Percentiles rank a stretch among this genome's conserved stretches.
Evolutionary conservation across 2,113 vertebrate genomes (phyloP).

Genomic region (Chelonoidis abingdonii): DNA sequence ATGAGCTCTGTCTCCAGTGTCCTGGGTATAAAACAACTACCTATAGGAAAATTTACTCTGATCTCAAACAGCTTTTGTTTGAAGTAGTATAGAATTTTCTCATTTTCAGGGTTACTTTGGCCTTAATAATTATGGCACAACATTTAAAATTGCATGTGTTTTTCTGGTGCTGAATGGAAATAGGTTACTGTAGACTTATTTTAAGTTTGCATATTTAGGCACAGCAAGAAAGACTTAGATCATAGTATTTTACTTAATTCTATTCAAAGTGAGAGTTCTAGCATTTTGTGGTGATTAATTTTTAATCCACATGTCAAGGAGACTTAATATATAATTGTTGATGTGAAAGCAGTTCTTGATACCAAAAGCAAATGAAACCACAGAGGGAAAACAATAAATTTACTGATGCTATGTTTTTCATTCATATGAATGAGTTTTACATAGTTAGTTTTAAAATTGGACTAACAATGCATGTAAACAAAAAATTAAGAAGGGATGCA

Average conservation of each 20-base stretch:
- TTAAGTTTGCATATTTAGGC: not conserved
- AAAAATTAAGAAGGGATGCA: slow-evolving; percentile 22
- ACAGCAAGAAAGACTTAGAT: not conserved
- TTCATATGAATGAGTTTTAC: not conserved
- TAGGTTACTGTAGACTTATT: slow-evolving; percentile 13
- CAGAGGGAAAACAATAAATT: not conserved
- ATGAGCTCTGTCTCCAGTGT: not conserved
- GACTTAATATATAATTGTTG: slow-evolving; percentile 17
- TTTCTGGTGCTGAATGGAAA: not conserved
- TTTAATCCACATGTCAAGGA: slow-evolving; percentile 34
- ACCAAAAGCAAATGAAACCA: slow-evolving; percentile 11
- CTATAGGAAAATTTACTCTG: not conserved
- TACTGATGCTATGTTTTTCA: not conserved
- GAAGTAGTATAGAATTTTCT: not conserved
- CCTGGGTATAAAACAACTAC: not conserved
- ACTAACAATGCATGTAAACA: not conserved
- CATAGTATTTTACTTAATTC: slow-evolving; percentile 23
- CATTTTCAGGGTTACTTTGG: not conserved
- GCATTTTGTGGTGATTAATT: slow-evolving; percentile 14
- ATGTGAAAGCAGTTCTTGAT: not conserved
- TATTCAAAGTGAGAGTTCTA: slow-evolving; percentile 25
- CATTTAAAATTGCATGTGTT: not conserved
- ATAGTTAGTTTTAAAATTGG: not conserved
- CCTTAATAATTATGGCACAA: not conserved
- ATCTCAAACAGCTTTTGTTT: not conserved